These are phyloP conservation scores for Eutrigla gurnardus DNA, from an alignment of 2,797 vertebrate species.

Conservation along the genomic window DNA sequence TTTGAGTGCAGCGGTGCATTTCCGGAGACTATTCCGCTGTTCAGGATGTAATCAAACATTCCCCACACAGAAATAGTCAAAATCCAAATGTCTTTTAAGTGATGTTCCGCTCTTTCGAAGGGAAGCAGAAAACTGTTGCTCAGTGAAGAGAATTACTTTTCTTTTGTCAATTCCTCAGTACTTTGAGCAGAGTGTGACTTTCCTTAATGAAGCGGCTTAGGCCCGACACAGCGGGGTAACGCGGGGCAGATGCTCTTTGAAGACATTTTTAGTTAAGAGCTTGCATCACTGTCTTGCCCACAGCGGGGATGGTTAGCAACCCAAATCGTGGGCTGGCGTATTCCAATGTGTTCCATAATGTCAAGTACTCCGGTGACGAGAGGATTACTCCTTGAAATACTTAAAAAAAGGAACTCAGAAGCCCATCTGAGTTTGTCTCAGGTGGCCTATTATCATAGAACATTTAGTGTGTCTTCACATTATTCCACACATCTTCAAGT, in stretches of 20 bases:
- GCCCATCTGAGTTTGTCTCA: background rate
- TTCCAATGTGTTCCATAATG: background rate
- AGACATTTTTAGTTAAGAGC: slow-evolving; percentile 35
- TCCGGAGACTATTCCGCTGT: background rate
- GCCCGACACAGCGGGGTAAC: slow-evolving; percentile 36
- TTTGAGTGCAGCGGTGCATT: slow-evolving; percentile 2
- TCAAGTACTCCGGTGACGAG: background rate
- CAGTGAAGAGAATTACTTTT: slow-evolving; percentile 21
- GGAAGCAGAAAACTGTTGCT: background rate
- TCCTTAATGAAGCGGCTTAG: slow-evolving; percentile 43
- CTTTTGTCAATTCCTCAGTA: slow-evolving; percentile 37
- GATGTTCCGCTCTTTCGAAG: background rate
- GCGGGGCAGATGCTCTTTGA: slow-evolving; percentile 40
- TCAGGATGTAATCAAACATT: background rate
- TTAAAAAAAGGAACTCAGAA: background rate
- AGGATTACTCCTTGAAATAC: background rate
- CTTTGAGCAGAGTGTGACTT: slow-evolving; percentile 39
- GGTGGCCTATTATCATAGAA: too few species aligned
- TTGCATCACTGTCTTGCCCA: slow-evolving; percentile 47
- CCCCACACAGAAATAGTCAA: background rate
- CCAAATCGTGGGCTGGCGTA: slow-evolving; percentile 13
- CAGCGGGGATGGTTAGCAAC: slow-evolving; percentile 21
- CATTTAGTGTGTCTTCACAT: background rate
- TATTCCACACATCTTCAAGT: background rate
- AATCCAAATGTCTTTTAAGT: background rate